A percentile compares a stretch with the other conserved stretches of the same genome.
Conservation (phyloP, 2,113 vertebrate species). For the Genyomyrus donnyi region DNA sequence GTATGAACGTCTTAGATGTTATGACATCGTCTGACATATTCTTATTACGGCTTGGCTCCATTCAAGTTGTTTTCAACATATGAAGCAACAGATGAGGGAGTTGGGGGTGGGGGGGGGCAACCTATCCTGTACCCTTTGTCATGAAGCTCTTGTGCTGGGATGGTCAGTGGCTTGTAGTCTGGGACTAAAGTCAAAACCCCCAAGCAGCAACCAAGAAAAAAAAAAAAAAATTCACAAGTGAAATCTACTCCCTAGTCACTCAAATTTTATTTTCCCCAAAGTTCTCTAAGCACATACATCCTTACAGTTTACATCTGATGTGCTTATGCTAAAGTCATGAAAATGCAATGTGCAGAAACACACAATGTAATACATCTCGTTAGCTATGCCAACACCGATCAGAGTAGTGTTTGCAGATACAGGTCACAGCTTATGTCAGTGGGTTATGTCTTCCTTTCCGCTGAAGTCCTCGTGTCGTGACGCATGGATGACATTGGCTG, state of each 20-base stretch:
- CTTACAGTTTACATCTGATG: neutral
- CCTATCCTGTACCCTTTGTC: neutral
- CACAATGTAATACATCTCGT: neutral
- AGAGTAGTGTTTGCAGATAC: conserved; percentile 63
- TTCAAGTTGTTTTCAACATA: neutral
- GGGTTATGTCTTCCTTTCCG: conserved; percentile 51
- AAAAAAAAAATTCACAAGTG: neutral
- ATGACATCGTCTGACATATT: neutral
- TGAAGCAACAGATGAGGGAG: neutral
- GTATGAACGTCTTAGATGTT: neutral
- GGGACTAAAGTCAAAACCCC: neutral
- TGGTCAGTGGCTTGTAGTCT: neutral
- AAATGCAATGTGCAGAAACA: neutral
- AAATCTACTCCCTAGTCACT: neutral
- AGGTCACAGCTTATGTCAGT: conserved; percentile 71
- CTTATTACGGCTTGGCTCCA: neutral
- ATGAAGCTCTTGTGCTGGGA: neutral
- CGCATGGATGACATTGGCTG: conserved; percentile 22
- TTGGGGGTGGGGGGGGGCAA: neutral
- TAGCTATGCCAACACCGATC: conserved; percentile 53
- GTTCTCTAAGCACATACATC: neutral
- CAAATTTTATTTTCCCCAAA: neutral
- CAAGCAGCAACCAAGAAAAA: neutral
- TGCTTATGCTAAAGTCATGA: neutral
- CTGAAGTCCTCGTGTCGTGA: neutral